Conservation (phyloP, 2,888 invertebrate species). For the Drosophila paramelanica region DNA sequence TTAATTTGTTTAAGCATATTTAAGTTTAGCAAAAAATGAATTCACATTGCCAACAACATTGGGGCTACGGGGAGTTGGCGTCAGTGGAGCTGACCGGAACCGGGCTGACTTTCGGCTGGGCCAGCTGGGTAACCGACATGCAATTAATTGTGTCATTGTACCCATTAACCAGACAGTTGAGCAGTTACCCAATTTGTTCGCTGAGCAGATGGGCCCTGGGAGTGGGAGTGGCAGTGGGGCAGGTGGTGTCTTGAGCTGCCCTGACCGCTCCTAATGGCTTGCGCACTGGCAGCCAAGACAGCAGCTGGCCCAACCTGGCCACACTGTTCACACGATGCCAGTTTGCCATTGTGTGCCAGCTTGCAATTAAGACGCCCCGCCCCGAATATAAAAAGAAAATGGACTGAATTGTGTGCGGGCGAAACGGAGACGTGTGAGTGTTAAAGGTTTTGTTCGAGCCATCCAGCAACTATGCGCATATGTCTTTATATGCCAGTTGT, state of each 20-base stretch:
- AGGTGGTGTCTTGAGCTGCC: constrained; percentile 28
- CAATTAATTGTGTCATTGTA: constrained; percentile 80
- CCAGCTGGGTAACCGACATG: constrained; percentile 63
- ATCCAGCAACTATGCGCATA: constrained; percentile 37
- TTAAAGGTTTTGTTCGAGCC: constrained; percentile 41
- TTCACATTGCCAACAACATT: constrained; percentile 50
- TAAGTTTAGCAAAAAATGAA: constrained; percentile 69
- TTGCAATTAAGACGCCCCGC: constrained; percentile 71
- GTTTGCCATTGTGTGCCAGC: constrained; percentile 66
- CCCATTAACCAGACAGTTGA: constrained; percentile 80
- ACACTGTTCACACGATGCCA: constrained; percentile 20
- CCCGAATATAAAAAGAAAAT: constrained; percentile 57
- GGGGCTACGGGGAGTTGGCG: not conserved
- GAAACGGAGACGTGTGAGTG: constrained; percentile 28
- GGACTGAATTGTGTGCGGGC: not conserved
- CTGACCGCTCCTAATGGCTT: constrained; percentile 73
- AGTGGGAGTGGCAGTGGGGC: not conserved
- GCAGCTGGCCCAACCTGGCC: constrained; percentile 24
- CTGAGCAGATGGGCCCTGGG: too few relatives aligned
- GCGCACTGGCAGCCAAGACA: constrained; percentile 38
- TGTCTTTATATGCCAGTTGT: constrained; percentile 72
- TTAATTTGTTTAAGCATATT: constrained; percentile 74
- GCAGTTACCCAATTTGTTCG: constrained; percentile 79
- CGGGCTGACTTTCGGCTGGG: constrained; percentile 19
- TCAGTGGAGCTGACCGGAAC: not conserved